Conservation (phyloP, 2,797 vertebrate species). For the Cyclura pinguis region DNA sequence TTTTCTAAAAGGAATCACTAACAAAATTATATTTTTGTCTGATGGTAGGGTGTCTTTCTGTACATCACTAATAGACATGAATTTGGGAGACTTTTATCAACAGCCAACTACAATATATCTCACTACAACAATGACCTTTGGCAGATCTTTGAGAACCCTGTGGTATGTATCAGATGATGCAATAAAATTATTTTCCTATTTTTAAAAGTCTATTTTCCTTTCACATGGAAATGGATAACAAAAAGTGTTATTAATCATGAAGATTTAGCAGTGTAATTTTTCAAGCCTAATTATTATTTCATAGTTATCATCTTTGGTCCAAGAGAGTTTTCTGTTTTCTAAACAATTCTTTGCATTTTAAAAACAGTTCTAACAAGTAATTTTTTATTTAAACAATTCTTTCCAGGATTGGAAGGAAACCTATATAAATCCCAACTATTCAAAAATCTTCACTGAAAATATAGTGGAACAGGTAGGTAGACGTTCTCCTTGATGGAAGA, state of each 20-base stretch:
- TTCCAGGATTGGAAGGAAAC: conserved; percentile 97
- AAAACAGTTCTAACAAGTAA: not conserved
- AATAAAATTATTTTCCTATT: conserved; percentile 6
- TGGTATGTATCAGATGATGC: conserved; percentile 85
- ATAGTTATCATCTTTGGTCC: not conserved
- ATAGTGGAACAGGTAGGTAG: conserved; percentile 89
- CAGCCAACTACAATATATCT: conserved; percentile 95
- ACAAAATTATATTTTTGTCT: conserved; percentile 60
- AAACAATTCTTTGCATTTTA: not conserved
- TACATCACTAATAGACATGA: conserved; percentile 96
- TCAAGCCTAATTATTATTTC: not conserved
- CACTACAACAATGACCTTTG: conserved; percentile 97
- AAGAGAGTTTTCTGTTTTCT: not conserved
- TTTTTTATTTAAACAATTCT: conserved; percentile 23
- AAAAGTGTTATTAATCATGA: not conserved
- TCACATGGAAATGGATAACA: not conserved
- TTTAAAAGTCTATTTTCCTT: not conserved
- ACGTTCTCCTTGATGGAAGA: not conserved
- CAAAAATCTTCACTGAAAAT: conserved; percentile 94
- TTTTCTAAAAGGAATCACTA: conserved; percentile 15
- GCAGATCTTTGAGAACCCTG: conserved; percentile 98
- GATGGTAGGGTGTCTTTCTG: conserved; percentile 94
- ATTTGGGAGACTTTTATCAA: conserved; percentile 95
- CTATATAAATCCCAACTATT: conserved; percentile 94
- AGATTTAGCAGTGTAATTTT: not conserved